Evolutionary conservation across 2,113 vertebrate genomes (phyloP).

Genomic region (Seriola quinqueradiata): DNA sequence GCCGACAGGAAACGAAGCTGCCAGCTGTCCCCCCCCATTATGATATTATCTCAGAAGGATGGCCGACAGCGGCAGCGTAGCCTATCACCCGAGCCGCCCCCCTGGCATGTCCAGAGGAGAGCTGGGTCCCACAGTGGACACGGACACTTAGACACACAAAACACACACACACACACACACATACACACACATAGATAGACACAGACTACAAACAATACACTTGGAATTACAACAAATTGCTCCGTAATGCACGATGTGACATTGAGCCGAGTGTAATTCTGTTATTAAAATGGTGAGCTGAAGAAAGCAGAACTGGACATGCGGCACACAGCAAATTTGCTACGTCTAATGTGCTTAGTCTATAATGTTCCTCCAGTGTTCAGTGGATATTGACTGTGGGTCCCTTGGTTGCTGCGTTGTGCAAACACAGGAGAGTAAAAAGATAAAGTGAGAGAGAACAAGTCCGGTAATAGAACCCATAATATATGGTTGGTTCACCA

Average conservation of each 20-base stretch:
- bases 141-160: conserved; percentile 32
- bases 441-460: conserved; percentile 13
- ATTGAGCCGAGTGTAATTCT: background rate
- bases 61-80: conserved; percentile 54
- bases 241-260: conserved; percentile 4
- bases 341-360: conserved; percentile 46
- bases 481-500: background rate
- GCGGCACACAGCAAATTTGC: conserved; percentile 36
- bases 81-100: conserved; percentile 53
- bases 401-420: conserved; percentile 30
- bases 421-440: conserved; percentile 1
- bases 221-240: conserved; percentile 33
- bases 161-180: conserved; percentile 16
- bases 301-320: conserved; percentile 49
- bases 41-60: conserved; percentile 75
- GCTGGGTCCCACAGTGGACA: conserved; percentile 28
- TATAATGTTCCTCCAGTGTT: conserved; percentile 31
- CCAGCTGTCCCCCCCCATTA: conserved; percentile 81
- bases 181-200: conserved; percentile 1
- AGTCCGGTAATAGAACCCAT: background rate
- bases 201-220: background rate
- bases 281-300: conserved; percentile 46
- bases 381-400: conserved; percentile 45
- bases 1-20: conserved; percentile 80
- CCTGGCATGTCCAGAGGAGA: conserved; percentile 55